A percentile compares a stretch with the other conserved stretches of the same genome.
Conservation (phyloP, 2,888 invertebrate genomes). For the Cataglyphis livida region DNA sequence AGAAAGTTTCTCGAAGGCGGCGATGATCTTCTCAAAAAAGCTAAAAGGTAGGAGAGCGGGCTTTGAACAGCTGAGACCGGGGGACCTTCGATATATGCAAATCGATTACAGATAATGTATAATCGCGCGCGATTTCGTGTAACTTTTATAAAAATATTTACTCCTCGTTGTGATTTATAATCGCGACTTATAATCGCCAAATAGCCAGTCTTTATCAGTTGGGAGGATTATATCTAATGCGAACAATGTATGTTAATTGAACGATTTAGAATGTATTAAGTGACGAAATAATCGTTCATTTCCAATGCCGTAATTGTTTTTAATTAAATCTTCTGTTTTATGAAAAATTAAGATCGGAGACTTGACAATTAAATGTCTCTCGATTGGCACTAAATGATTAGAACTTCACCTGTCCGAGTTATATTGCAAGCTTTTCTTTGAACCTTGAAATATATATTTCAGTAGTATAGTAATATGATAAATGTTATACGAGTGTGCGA, state of each 20-base stretch:
- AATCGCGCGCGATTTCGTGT: neutral
- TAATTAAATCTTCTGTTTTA: neutral
- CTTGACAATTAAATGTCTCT: neutral
- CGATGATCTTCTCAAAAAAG: slow-evolving; percentile 86
- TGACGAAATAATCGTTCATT: neutral
- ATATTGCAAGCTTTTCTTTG: neutral
- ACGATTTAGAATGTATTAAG: neutral
- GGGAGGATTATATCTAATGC: neutral
- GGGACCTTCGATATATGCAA: neutral
- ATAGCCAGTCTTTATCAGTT: neutral
- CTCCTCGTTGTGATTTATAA: neutral
- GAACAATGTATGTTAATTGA: neutral
- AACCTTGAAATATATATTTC: neutral
- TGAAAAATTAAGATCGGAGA: neutral
- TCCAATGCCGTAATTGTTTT: neutral
- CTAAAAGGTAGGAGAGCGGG: slow-evolving; percentile 86
- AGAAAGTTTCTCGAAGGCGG: slow-evolving; percentile 87
- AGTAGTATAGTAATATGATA: neutral
- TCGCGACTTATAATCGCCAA: neutral
- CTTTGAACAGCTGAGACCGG: neutral
- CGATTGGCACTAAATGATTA: neutral
- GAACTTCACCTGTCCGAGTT: neutral
- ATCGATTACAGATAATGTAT: neutral
- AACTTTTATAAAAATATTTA: neutral
- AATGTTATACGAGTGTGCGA: neutral